Base-by-base conservation (phyloP, 1,140 invertebrate genomes). In the Pseudomyrmex sp. region DNA sequence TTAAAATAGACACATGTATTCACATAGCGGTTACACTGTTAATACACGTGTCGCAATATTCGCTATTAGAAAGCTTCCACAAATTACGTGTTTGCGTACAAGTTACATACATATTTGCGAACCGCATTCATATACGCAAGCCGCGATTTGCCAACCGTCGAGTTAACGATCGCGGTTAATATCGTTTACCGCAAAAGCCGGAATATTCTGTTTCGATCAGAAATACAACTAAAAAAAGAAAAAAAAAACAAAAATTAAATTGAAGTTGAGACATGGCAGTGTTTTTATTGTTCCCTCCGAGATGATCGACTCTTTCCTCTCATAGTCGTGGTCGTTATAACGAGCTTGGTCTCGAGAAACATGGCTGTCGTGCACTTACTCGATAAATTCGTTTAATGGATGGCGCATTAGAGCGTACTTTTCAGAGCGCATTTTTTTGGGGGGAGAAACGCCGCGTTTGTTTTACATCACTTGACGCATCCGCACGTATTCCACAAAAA, bases 301-400 rank as follows among this genome's bases (percentile, higher is more conserved):
- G 35, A 79, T 48, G 52, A 58, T 44, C 12, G 20, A 10, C 18
- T 70, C n/a, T 35, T 68, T 69, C 44, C 1, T 48, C 12, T 10
- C 2, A 48, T 13, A 13, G 13, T 59, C 2, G 2, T 44, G 46
- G 7, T 69, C 23, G 23, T 66, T 26, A 68, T 35, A 72, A 35
- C 65, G 70, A 58, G 26, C 56, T 18, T 3, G 15, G 26, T 20
- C 5, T 35, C 35, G 35, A 18, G 44, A 18, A 68, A 63, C 46
- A 18, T 52, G 35, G 3, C 46, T 23, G 52, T 12, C 62, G 26
- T 23, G 62, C 72, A 87, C 63, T 76, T 66, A 77, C 83, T 62
- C 68, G 59, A 88, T 79, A 74, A 74, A 83, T 88, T 88, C 73
- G 20, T 58, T 85, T 85, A 85, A 88, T 85, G 85, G 69, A 35